phyloP scores from a whole-genome alignment of 2,113 vertebrate species.

The Zootoca vivipara region DNA sequence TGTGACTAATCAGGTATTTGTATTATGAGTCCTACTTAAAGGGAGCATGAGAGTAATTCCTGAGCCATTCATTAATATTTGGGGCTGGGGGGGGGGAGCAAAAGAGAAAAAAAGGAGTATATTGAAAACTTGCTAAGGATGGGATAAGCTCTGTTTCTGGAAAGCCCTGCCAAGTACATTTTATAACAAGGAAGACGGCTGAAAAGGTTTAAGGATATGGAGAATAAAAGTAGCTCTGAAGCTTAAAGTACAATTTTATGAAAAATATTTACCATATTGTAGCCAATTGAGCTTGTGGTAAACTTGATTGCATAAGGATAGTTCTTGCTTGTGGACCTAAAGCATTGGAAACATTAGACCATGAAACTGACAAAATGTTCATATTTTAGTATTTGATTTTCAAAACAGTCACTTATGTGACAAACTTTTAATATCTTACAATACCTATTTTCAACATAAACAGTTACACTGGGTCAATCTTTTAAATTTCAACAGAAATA shows the following conservation, averaged over 20 bases:
- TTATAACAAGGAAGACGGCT: not conserved
- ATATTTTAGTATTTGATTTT: not conserved
- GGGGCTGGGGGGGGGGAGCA: not conserved
- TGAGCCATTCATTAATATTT: not conserved
- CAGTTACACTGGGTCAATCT: not conserved
- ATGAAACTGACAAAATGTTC: not conserved
- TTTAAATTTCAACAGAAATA: not conserved
- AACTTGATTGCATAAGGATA: constrained; percentile 99
- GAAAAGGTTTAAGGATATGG: not conserved
- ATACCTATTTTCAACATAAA: not conserved
- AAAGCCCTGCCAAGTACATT: not conserved
- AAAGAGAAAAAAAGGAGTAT: not conserved
- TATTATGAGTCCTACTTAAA: not conserved
- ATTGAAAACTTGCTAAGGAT: not conserved
- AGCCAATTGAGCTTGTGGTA: constrained; percentile 94
- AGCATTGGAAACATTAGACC: constrained; percentile 37
- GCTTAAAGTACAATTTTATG: constrained; percentile 18
- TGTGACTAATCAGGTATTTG: not conserved
- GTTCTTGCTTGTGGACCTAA: constrained; percentile 97
- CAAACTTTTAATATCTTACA: not conserved
- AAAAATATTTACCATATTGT: constrained; percentile 90
- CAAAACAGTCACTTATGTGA: not conserved
- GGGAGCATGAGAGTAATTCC: not conserved
- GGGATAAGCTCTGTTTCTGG: not conserved
- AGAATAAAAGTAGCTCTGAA: not conserved